Conservation (phyloP, 1,140 invertebrate species). For the Zaprionus nigranus region DNA sequence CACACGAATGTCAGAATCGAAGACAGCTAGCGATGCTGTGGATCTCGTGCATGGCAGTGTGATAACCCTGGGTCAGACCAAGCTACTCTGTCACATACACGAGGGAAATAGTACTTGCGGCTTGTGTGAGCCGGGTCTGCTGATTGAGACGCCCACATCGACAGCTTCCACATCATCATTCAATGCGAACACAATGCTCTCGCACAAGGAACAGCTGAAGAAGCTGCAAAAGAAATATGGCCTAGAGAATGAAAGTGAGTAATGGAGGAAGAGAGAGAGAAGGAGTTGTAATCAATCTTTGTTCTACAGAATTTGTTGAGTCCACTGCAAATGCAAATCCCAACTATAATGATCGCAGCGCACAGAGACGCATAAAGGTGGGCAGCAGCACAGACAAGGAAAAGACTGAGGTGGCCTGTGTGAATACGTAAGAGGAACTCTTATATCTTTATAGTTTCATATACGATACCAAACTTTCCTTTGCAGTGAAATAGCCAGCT, state of each 20-base stretch:
- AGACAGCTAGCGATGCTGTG: constrained; percentile 88
- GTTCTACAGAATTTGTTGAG: constrained; percentile 70
- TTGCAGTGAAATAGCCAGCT: constrained; percentile 89
- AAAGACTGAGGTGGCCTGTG: constrained; percentile 92
- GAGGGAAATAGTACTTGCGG: constrained; percentile 93
- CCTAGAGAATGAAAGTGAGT: constrained; percentile 86
- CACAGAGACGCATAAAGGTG: constrained; percentile 89
- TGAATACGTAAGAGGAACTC: constrained; percentile 88
- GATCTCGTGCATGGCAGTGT: constrained; percentile 91
- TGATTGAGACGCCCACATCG: constrained; percentile 84
- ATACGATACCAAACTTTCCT: constrained; percentile 18
- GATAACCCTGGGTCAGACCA: constrained; percentile 89
- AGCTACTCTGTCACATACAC: constrained; percentile 94
- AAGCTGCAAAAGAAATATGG: constrained; percentile 94
- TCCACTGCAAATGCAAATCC: constrained; percentile 55
- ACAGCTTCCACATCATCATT: constrained; percentile 18
- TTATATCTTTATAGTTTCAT: neutral
- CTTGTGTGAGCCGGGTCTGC: constrained; percentile 94
- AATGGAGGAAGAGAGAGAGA: neutral
- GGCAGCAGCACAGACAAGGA: constrained; percentile 93
- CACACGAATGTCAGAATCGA: constrained; percentile 89
- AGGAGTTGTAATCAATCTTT: neutral
- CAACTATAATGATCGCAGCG: constrained; percentile 92
- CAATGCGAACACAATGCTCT: constrained; percentile 30
- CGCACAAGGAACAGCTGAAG: constrained; percentile 90